A percentile compares a stretch with the other conserved stretches of the same genome.
phyloP scores from a whole-genome alignment of 2,888 invertebrate species.

The Cheilosia soror region DNA sequence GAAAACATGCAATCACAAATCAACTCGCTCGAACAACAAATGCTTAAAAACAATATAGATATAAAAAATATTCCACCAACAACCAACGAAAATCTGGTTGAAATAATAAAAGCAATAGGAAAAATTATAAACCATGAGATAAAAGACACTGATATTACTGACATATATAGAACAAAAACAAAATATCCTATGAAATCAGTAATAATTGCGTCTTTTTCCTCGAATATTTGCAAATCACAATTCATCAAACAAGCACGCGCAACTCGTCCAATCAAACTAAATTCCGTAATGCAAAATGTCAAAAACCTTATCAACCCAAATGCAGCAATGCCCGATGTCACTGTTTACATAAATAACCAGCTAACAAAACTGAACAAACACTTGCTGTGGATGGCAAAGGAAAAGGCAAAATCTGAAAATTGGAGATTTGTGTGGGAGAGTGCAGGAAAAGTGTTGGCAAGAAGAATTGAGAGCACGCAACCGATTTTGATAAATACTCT shows the following conservation, averaged over 20 bases:
- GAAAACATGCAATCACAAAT: conserved; percentile 22
- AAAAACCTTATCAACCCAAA: neutral
- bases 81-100: neutral
- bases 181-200: neutral
- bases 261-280: conserved; percentile 7
- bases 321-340: neutral
- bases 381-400: conserved; percentile 19
- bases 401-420: conserved; percentile 20
- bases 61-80: conserved; percentile 11
- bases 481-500: conserved; percentile 1
- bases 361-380: conserved; percentile 15
- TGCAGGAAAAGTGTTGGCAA: conserved; percentile 4
- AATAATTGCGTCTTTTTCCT: neutral
- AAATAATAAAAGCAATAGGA: conserved; percentile 6
- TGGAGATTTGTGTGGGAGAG: no score
- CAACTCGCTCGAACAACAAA: conserved; percentile 5
- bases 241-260: conserved; percentile 12
- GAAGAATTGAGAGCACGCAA: conserved; percentile 16
- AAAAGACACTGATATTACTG: conserved; percentile 11
- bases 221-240: no score
- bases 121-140: conserved; percentile 1
- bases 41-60: conserved; percentile 17
- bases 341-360: conserved; percentile 12
- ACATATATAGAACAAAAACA: conserved; percentile 1
- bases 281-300: neutral